These are phyloP conservation scores for Oreochromis aureus DNA, from an alignment of 2,113 vertebrate species.

Conservation along the genomic window DNA sequence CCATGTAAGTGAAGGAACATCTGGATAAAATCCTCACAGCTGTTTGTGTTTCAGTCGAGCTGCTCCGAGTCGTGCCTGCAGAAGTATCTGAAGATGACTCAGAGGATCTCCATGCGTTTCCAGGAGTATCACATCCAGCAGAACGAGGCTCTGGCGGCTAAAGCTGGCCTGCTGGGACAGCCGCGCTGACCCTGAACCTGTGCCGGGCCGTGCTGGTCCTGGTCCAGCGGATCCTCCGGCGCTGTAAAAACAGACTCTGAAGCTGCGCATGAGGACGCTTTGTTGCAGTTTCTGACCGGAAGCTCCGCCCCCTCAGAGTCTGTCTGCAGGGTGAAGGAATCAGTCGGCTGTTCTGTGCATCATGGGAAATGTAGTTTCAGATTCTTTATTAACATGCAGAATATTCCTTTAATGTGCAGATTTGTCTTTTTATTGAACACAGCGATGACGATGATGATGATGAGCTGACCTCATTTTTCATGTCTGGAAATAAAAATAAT, in stretches of 20 bases:
- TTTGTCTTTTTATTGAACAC: not conserved
- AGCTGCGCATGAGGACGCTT: not conserved
- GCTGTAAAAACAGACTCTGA: not conserved
- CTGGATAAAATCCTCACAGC: not conserved
- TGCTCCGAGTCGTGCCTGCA: slow-evolving; percentile 95
- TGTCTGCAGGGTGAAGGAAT: not conserved
- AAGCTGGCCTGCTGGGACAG: slow-evolving; percentile 87
- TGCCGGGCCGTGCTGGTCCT: not conserved
- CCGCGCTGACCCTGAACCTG: slow-evolving; percentile 65
- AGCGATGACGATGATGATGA: not conserved
- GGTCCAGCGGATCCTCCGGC: not conserved
- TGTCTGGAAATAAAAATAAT: not conserved
- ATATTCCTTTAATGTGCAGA: not conserved
- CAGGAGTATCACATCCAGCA: slow-evolving; percentile 99
- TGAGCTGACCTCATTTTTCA: not conserved
- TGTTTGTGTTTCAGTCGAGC: slow-evolving; percentile 69
- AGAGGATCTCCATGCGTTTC: slow-evolving; percentile 97
- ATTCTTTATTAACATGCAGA: not conserved
- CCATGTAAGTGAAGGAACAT: not conserved
- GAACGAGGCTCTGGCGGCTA: slow-evolving; percentile 94
- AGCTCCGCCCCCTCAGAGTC: not conserved
- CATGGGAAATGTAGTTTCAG: not conserved
- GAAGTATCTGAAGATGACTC: slow-evolving; percentile 99
- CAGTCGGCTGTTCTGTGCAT: not conserved
- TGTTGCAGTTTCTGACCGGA: not conserved